phyloP scores from a whole-genome alignment of 2,888 invertebrate species.

The Ptilodon capucinus region DNA sequence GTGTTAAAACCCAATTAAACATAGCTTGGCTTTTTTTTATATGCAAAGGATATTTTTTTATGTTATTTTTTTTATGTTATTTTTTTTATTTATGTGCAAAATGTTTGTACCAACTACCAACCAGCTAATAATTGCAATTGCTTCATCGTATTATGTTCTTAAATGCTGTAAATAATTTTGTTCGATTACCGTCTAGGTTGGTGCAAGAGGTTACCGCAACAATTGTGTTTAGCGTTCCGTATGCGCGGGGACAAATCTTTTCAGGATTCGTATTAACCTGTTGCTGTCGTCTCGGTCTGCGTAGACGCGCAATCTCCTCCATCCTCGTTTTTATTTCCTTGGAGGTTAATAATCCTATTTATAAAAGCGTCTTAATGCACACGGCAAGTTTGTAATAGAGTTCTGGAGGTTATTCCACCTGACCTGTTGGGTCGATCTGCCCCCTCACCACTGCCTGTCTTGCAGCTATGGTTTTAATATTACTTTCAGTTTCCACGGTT shows the following conservation, averaged over 20 bases:
- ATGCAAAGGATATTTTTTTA: slow-evolving; percentile 2
- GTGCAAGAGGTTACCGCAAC: slow-evolving; percentile 31
- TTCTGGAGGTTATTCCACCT: too few relatives aligned
- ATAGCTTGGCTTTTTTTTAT: slow-evolving; percentile 2
- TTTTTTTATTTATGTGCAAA: slow-evolving; percentile 1
- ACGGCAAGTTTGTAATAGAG: too few relatives aligned
- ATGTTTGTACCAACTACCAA: slow-evolving; percentile 1
- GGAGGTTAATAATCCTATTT: too few relatives aligned
- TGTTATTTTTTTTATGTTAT: slow-evolving; percentile 4
- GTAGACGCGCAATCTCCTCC: too few relatives aligned
- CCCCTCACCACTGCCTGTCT: too few relatives aligned
- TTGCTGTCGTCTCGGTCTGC: too few relatives aligned
- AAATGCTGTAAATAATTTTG: slow-evolving; percentile 5
- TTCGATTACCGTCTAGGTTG: slow-evolving; percentile 14
- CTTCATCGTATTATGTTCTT: slow-evolving; percentile 5
- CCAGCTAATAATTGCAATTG: slow-evolving; percentile 3
- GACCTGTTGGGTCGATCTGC: too few relatives aligned
- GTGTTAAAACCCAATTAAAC: slow-evolving; percentile 1
- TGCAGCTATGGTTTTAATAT: too few relatives aligned
- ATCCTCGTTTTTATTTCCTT: too few relatives aligned
- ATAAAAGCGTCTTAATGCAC: too few relatives aligned
- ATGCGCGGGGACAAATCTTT: not conserved
- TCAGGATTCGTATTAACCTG: too few relatives aligned
- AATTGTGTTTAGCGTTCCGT: slow-evolving; percentile 15
- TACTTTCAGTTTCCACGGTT: too few relatives aligned